Conservation (phyloP, 2,888 invertebrate species). For the Xylota segnis region DNA sequence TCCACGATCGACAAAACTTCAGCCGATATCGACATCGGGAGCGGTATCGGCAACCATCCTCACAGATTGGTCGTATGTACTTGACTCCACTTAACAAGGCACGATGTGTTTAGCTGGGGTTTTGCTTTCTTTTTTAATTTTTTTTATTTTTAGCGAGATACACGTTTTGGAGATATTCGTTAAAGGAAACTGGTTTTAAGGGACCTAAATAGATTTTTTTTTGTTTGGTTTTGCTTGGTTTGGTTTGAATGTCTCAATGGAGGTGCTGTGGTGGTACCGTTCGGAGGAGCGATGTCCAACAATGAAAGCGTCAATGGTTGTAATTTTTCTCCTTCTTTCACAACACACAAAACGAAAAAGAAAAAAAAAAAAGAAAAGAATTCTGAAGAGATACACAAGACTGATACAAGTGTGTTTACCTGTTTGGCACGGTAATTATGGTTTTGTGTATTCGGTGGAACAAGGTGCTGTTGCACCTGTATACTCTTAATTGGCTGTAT, state of each 20-base stretch:
- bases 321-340: constrained; percentile 2
- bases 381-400: constrained; percentile 12
- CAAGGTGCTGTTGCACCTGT: constrained; percentile 23
- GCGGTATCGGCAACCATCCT: neutral
- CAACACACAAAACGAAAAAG: no score
- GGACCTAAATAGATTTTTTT: constrained; percentile 37
- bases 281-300: constrained; percentile 24
- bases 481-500: constrained; percentile 14
- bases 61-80: constrained; percentile 28
- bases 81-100: constrained; percentile 49
- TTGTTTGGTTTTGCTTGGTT: neutral
- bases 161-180: constrained; percentile 43
- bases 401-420: constrained; percentile 20
- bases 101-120: constrained; percentile 9
- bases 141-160: constrained; percentile 29
- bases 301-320: constrained; percentile 41
- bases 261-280: constrained; percentile 17
- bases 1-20: neutral
- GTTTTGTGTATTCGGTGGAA: constrained; percentile 14
- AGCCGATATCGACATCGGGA: neutral
- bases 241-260: constrained; percentile 44
- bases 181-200: constrained; percentile 54
- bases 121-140: constrained; percentile 19
- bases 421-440: constrained; percentile 22
- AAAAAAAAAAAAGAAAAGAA: neutral